Evolutionary conservation across 2,888 invertebrate genomes (phyloP), one percentile per base, ranked within the genome.

Genomic region (Lasioglossum figueresi): DNA sequence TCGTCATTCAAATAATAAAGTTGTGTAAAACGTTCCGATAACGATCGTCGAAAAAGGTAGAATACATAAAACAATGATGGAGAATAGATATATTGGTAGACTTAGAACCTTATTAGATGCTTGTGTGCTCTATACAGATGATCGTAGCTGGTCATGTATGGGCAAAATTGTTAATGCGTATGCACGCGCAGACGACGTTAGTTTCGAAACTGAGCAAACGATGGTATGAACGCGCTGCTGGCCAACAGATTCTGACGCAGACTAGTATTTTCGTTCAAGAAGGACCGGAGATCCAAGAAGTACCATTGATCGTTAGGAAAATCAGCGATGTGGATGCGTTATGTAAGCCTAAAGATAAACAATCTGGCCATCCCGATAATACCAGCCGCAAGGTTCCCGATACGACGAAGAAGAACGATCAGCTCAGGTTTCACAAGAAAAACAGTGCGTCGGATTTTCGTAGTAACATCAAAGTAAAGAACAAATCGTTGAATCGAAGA

Each of bases 261-360:
- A 90, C 91, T 19, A 96, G 96, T 16, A 96, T 97, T 82, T 93
- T 97, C 72, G 95, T 97, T 79, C 97, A 97, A 95, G 97, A 97
- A 93, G 97, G 97, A 6, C 94, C 95, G n/a, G 96, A 96, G 79
- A 97, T 97, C 37, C 96, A 96, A 90, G 97, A 97, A 93, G 95
- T 97, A 74, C 97, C 97, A 2, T 95, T 97, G 23, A 96, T 97
- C 77, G 96, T 97, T 43, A 95, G 91, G 82, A 94, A 95, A 92
- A 91, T 96, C 52, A 95, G 94, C 91, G 95, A 96, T 88, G 90
- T 96, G 52, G 91, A 94, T 10, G 94, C 68, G 27, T 70, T 90
- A 31, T 84, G 77, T n/a, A 48, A 37, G 23, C 40, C 68, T 0
- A 83, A 40, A 71, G 74, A 71, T 45, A 76, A 76, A 12, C 66